Evolutionary conservation across 2,888 invertebrate genomes (phyloP), one percentile per base, ranked within the genome.

Genomic region (Parasteatoda lunata): DNA sequence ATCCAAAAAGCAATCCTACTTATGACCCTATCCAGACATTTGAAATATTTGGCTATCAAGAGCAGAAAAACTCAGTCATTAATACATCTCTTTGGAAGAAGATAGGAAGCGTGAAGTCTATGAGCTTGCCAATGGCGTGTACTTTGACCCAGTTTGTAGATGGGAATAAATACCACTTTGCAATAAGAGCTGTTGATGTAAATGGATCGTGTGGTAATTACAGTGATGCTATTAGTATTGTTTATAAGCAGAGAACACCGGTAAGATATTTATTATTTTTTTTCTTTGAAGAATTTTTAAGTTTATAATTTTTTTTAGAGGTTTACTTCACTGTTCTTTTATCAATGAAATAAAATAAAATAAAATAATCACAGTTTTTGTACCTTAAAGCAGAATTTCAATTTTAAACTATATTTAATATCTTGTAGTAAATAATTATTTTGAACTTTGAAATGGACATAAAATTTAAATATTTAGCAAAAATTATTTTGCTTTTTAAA

Each of bases 41-140:
- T 64, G 84, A 84, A 7, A 70, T 84, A 6, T 78, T 75, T 51
- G 78, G 73, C 3, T 84, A 84, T 49, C 78, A 78, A 11, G 84
- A 78, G 13, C 11, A 47, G 13, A 13, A 48, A 8, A 75, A 73
- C 30, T 5, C 49, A 9, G 4, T 75, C 4, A 75, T 78, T 9
- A 64, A 65, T 30, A 66, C 72, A 5, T 9, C 45, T 3, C 54
- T 78, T 0, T 84, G 84, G 84, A 75, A 75, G 15, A 84, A 75
- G 11, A 75, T 84, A 9, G 84, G 84, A 15, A n/a, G 5, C 8
- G 84, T 84, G 4, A 51, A 69, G 7, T 59, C 78, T 0, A 78
- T 84, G 78, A 30, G 30, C 13, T 11, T 78, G 47, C 78, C 84
- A 4, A 84, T 84, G 84, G 73, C 73, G 2, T 84, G 84, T 45